These are phyloP conservation scores for Sorex maritimensis DNA, from an alignment of 2,797 vertebrate species.

Conservation along the genomic window DNA sequence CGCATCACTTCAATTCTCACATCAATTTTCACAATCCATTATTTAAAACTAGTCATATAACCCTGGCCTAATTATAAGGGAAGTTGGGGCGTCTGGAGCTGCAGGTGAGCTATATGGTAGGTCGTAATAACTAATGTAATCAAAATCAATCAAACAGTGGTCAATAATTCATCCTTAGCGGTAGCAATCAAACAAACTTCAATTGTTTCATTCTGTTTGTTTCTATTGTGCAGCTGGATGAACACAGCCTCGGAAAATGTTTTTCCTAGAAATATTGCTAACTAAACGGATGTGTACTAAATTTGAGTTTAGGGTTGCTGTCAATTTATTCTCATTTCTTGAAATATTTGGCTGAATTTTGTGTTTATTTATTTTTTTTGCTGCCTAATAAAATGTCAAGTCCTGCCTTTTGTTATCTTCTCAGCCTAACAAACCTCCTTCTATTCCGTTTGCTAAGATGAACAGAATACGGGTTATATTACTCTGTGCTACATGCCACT, in stretches of 20 bases:
- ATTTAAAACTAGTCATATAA: not conserved
- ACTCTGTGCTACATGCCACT: not conserved
- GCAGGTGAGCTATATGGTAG: not conserved
- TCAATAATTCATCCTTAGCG: conserved; percentile 7
- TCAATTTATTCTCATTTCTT: conserved; percentile 51
- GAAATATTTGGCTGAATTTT: conserved; percentile 7
- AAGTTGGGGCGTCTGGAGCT: not conserved
- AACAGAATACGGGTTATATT: not conserved
- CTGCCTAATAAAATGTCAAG: not conserved
- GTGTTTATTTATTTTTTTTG: conserved; percentile 53
- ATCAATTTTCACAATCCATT: not conserved
- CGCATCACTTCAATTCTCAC: not conserved
- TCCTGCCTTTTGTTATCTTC: not conserved
- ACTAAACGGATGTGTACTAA: not conserved
- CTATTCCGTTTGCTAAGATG: not conserved
- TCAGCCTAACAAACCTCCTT: not conserved
- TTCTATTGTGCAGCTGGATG: not conserved
- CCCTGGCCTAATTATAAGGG: not conserved
- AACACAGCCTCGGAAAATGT: conserved; percentile 25
- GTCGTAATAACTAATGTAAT: not conserved
- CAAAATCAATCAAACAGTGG: not conserved
- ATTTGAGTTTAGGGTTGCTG: not conserved
- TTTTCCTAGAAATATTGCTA: conserved; percentile 3
- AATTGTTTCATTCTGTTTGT: conserved; percentile 38
- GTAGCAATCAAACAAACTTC: not conserved